A percentile compares a stretch with the other conserved stretches of the same genome.
These are phyloP conservation scores for Achlya flavicornis DNA, from an alignment of 2,888 invertebrate genomes.

Conservation along the genomic window DNA sequence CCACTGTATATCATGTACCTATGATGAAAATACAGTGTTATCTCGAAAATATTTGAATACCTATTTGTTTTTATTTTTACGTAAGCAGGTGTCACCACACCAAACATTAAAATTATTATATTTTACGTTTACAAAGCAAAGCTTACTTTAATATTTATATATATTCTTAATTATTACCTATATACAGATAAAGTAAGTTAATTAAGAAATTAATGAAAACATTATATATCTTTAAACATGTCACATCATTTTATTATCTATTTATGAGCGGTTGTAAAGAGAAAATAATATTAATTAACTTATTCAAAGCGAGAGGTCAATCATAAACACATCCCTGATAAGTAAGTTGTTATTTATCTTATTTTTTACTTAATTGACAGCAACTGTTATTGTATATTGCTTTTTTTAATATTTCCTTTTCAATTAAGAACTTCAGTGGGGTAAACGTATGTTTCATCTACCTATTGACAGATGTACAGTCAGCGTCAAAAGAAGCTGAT, in stretches of 20 bases:
- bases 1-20: no score
- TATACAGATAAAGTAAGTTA: not conserved
- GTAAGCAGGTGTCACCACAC: no score
- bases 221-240: not conserved
- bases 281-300: slow-evolving; percentile 8
- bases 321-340: not conserved
- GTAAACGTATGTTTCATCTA: no score
- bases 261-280: not conserved
- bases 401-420: no score
- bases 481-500: no score
- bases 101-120: no score
- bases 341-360: slow-evolving; percentile 2
- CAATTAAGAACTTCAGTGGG: no score
- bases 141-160: not conserved
- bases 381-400: not conserved
- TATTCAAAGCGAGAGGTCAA: not conserved
- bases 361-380: not conserved
- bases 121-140: not conserved
- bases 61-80: no score
- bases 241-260: slow-evolving; percentile 2
- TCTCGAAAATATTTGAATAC: no score
- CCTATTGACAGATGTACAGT: no score
- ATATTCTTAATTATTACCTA: not conserved
- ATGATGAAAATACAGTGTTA: no score
- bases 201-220: slow-evolving; percentile 1